phyloP scores from a whole-genome alignment of 2,888 invertebrate genomes.

The Rotaria sp. region DNA sequence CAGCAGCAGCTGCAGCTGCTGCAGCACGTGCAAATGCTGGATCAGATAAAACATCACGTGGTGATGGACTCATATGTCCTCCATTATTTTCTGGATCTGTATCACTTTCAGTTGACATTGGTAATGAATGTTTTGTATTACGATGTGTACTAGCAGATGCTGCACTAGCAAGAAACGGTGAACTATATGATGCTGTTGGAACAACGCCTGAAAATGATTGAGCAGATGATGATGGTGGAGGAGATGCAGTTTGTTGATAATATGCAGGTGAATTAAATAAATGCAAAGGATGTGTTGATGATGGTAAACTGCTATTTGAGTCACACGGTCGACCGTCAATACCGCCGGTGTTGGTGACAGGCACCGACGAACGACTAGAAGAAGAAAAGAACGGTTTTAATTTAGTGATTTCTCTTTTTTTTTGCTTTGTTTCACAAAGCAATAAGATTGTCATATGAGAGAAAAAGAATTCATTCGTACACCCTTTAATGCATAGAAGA shows the following conservation, averaged over 20 bases:
- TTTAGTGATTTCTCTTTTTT: neutral
- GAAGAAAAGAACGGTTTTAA: neutral
- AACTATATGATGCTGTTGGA: neutral
- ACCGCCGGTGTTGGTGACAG: constrained; percentile 3
- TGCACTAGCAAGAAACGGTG: neutral
- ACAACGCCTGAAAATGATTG: neutral
- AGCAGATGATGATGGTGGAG: neutral
- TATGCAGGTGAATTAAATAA: neutral
- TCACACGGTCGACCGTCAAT: neutral
- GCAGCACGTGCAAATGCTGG: constrained; percentile 6
- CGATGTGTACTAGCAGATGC: neutral
- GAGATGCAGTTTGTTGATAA: neutral
- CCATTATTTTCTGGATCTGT: neutral
- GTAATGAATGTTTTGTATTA: neutral
- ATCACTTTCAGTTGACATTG: constrained; percentile 22
- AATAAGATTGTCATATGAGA: neutral
- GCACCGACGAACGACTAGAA: neutral
- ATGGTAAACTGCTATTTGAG: neutral
- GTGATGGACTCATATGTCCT: neutral
- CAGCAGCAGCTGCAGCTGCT: neutral
- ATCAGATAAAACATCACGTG: constrained; percentile 7
- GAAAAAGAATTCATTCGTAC: neutral
- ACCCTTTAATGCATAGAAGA: neutral
- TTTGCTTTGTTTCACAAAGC: neutral
- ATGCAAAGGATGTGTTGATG: neutral